Conservation (phyloP, 2,797 vertebrate genomes). For the Florisuga fusca region DNA sequence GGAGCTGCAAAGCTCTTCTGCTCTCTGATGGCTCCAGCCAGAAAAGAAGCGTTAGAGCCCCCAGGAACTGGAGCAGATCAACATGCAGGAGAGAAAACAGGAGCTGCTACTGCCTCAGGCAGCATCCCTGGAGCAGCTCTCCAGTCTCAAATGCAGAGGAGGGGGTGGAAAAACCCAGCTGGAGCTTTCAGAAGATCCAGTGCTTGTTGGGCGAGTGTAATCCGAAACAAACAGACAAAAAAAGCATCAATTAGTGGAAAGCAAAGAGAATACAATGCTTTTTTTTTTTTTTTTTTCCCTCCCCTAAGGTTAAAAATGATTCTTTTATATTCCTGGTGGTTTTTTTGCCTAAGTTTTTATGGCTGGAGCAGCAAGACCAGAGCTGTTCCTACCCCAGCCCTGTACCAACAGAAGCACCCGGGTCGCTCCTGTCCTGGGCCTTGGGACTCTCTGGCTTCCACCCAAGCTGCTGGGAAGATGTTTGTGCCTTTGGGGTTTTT, state of each 20-base stretch:
- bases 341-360: background rate
- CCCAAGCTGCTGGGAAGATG: background rate
- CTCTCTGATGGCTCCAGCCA: background rate
- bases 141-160: background rate
- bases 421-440: background rate
- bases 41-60: no score
- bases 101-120: background rate
- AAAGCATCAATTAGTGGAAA: background rate
- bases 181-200: background rate
- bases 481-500: background rate
- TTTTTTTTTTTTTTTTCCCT: background rate
- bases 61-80: background rate
- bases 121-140: background rate
- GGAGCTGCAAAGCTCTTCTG: background rate
- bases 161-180: background rate
- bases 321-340: background rate
- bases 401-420: background rate
- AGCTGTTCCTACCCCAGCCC: accelerated
- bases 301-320: background rate
- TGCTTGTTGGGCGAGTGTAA: background rate
- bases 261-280: background rate
- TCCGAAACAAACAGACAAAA: no score
- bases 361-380: background rate
- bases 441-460: background rate
- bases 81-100: background rate